Evolutionary conservation across 1,140 invertebrate species (phyloP).

Genomic region (Drosophila simulans): DNA sequence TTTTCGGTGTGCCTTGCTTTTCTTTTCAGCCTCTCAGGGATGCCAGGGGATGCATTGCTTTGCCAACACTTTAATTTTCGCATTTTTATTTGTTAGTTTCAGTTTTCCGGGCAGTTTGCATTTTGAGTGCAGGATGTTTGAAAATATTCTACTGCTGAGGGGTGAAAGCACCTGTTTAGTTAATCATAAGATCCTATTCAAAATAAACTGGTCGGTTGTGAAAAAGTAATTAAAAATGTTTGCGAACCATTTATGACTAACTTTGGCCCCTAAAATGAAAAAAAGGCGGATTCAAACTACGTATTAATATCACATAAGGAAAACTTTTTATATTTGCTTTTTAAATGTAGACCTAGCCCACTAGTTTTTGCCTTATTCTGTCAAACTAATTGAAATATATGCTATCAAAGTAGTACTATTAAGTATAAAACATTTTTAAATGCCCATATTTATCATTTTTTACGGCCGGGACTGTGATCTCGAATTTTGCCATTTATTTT

Average conservation of each 20-base stretch:
- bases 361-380: too few relatives aligned
- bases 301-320: too few relatives aligned
- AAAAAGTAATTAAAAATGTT: background rate
- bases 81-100: constrained; percentile 25
- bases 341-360: too few relatives aligned
- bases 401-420: background rate
- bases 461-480: constrained; percentile 1
- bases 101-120: constrained; percentile 28
- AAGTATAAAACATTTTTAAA: background rate
- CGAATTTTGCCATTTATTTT: constrained; percentile 9
- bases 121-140: constrained; percentile 23
- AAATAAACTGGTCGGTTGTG: background rate
- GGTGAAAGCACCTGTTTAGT: background rate
- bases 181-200: background rate
- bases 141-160: constrained; percentile 1
- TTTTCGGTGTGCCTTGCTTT: constrained; percentile 11
- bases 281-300: too few relatives aligned
- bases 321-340: too few relatives aligned
- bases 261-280: too few relatives aligned
- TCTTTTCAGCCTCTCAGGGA: constrained; percentile 13
- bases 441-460: constrained; percentile 11
- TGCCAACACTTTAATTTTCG: constrained; percentile 48
- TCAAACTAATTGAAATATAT: background rate
- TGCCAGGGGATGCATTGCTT: constrained; percentile 22
- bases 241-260: too few relatives aligned